These are phyloP conservation scores for Prunella fulvescens DNA, from an alignment of 2,113 vertebrate species.

Conservation along the genomic window DNA sequence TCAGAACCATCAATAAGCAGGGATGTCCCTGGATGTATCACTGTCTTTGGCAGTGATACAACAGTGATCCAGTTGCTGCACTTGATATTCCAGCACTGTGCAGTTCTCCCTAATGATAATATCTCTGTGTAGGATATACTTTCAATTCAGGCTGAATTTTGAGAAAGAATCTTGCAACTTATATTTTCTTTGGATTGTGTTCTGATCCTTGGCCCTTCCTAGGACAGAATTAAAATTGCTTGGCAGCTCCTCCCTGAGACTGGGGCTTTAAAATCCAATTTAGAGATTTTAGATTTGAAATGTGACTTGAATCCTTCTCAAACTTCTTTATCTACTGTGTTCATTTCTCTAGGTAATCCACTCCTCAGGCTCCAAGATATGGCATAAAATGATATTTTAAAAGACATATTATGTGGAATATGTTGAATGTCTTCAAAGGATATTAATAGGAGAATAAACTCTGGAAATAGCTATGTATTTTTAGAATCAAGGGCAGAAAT, in stretches of 20 bases:
- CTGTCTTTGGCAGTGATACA: neutral
- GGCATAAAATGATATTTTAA: neutral
- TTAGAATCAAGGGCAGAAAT: neutral
- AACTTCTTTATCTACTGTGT: neutral
- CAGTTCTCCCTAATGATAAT: neutral
- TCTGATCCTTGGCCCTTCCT: neutral
- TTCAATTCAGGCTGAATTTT: neutral
- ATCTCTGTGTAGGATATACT: neutral
- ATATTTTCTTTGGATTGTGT: constrained; percentile 30
- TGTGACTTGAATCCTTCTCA: constrained; percentile 6
- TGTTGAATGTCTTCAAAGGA: neutral
- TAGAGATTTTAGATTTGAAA: constrained; percentile 37
- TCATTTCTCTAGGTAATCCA: constrained; percentile 11
- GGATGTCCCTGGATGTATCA: neutral
- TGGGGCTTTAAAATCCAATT: constrained; percentile 32
- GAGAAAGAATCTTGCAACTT: neutral
- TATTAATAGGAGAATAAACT: neutral
- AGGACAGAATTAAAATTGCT: constrained; percentile 30
- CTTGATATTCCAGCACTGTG: neutral
- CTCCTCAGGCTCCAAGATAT: neutral
- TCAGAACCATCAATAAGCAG: neutral
- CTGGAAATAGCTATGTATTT: neutral
- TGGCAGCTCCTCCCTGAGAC: neutral
- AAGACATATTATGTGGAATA: neutral
- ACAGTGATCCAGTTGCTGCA: neutral